Evolutionary conservation across 92 coral and sea anemone genomes (phyloP), one percentile per base, ranked within the genome.

Genomic region (Palythoa caribaeorum): DNA sequence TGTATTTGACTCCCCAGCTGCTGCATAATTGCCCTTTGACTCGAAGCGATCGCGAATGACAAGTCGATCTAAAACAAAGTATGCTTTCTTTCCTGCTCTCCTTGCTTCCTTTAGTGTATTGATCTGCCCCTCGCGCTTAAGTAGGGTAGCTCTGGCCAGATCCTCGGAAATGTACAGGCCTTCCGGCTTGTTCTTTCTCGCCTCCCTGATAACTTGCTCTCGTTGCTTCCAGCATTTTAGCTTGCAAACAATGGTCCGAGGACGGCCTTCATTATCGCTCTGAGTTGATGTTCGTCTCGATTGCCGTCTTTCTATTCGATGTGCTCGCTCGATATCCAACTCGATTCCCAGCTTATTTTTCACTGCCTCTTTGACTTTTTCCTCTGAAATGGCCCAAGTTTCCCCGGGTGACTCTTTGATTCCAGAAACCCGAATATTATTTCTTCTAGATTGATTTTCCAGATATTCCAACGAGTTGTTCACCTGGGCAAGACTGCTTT

Each of bases 181-280:
- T 77, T 77, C 63, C 17, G 81, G 81, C 47, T 77, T 51, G 65
- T 12, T 77, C 81, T 77, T 77, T 51, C 65, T 77, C 17, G 81
- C 81, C 62, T 77, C 62, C 19, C 81, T 77, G 81, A 77, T 77
- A 12, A 77, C 81, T 10, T 77, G 9, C 39, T 77, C 81, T 17
- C 81, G 81, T 51, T 77, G 81, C 65, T 77, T 77, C 81, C 39
- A 51, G 20, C 81, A 48, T 77, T 19, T 51, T 48, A 77, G 65
- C 39, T 77, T 77, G 62, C 81, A 77, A 51, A 77, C 81, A 14
- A 51, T 76, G 80, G 65, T 76, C 59, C 63, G 80, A 44, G 80
- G 63, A 76, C 78, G 54, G 78, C 48, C 78, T 17, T 37, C 51
- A 39, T 73, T 73, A 37, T 21, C 36, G 38, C 74, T 37, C 38